Conservation (phyloP, 2,888 invertebrate species). For the Drosophila setosimentum region DNA sequence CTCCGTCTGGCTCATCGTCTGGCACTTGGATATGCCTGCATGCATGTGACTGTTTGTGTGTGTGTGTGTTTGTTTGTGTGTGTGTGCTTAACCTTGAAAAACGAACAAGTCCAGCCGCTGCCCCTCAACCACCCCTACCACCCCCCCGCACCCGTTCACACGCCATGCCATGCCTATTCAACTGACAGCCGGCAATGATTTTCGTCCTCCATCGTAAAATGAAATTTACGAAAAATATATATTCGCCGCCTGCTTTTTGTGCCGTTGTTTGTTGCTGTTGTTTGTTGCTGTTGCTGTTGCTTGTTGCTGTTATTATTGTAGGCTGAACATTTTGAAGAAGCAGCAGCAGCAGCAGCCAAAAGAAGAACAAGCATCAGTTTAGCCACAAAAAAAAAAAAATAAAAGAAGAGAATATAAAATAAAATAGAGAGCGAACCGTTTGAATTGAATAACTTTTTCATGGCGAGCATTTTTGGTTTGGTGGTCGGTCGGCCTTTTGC, state of each 20-base stretch:
- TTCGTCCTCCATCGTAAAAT: constrained; percentile 74
- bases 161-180: constrained; percentile 29
- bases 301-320: constrained; percentile 17
- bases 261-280: constrained; percentile 2
- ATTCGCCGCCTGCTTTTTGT: constrained; percentile 40
- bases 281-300: constrained; percentile 8
- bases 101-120: constrained; percentile 82
- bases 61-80: constrained; percentile 35
- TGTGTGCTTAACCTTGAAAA: constrained; percentile 83
- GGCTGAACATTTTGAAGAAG: constrained; percentile 32
- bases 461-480: constrained; percentile 12
- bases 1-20: constrained; percentile 75
- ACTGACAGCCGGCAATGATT: constrained; percentile 75
- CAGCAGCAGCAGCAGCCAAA: constrained; percentile 17
- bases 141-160: background rate
- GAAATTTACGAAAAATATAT: constrained; percentile 75
- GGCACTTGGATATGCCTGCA: constrained; percentile 64
- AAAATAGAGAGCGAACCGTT: constrained; percentile 27
- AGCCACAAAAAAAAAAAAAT: constrained; percentile 13
- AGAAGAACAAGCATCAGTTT: constrained; percentile 6
- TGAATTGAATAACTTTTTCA: constrained; percentile 69
- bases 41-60: constrained; percentile 20
- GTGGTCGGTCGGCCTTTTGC: constrained; percentile 40
- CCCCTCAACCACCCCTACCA: constrained; percentile 32
- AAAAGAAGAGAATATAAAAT: constrained; percentile 12